phyloP scores from a whole-genome alignment of 2,113 vertebrate species.

The Ciconia maguari region DNA sequence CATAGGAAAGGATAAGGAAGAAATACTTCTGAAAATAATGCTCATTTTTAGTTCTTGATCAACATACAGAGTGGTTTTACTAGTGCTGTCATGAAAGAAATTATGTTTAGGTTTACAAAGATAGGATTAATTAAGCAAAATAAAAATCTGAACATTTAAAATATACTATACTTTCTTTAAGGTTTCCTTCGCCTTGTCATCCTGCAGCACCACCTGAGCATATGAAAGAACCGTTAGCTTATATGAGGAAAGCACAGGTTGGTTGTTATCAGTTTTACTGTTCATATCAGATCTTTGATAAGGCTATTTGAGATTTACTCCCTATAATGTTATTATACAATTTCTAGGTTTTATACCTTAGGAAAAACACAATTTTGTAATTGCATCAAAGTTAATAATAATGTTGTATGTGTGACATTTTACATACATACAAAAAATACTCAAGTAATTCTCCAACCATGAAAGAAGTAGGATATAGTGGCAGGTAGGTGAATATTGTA shows the following conservation, averaged over 20 bases:
- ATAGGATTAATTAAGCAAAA: neutral
- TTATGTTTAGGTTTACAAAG: neutral
- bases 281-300: neutral
- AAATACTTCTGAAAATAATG: neutral
- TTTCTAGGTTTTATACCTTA: neutral
- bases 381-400: neutral
- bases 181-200: slow-evolving; percentile 82
- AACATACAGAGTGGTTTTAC: neutral
- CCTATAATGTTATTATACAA: neutral
- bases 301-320: neutral
- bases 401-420: neutral
- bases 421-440: neutral
- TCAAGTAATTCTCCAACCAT: neutral
- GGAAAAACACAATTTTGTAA: neutral
- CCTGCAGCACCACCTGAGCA: slow-evolving; percentile 86
- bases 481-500: neutral
- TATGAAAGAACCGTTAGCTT: slow-evolving; percentile 91
- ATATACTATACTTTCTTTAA: slow-evolving; percentile 48
- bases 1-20: neutral
- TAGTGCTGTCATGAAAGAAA: neutral
- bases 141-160: neutral
- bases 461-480: neutral
- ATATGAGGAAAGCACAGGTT: slow-evolving; percentile 97
- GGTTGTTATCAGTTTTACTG: slow-evolving; percentile 51
- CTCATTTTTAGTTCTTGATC: neutral